Evolutionary conservation across 1,140 invertebrate species (phyloP), one percentile per base, ranked within the genome.

Genomic region (Diuraphis noxia): DNA sequence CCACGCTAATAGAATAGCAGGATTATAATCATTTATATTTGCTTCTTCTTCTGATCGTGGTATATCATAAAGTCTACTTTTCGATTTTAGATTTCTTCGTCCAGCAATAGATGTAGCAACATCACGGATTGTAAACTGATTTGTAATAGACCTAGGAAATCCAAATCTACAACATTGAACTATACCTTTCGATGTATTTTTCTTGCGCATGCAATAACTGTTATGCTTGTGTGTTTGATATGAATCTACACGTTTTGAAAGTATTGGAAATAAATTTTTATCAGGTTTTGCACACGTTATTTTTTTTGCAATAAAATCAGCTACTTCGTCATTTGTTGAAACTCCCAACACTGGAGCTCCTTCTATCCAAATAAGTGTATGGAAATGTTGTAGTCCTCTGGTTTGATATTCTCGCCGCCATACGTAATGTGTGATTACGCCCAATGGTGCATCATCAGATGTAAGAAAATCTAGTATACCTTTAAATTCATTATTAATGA

Each of bases 101-200:
- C n/a, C 72, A 13, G 72, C 72, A 77, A 77, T 77, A 19, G 72
- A 77, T 13, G 72, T 77, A 17, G 72, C 46, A 49, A 49, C 46
- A 49, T 49, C 46, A 21, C 19, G 46, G 19, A 49, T 49, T 21
- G 46, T 49, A 49, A 49, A 49, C 19, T 49, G 46, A 49, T 49
- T 21, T 49, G 72, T 77, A 5, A 77, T 34, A 77, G 72, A 5
- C 13, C 72, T 77, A 13, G 72, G 72, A 19, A 77, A 77, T 77
- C 72, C 72, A 77, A 77, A 77, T 77, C 9, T 77, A 77, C 72
- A 77, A 77, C 72, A 77, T 77, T 34, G 63, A 72, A 72, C 63
- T 34, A 13, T 34, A n/a, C 72, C 34, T 34, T 77, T 77, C 0
- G 8, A n/a, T 30, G 72, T 77, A 34, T 77, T 77, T 77, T 77